Conservation (phyloP, 1,140 invertebrate genomes). For the Linepithema humile region DNA sequence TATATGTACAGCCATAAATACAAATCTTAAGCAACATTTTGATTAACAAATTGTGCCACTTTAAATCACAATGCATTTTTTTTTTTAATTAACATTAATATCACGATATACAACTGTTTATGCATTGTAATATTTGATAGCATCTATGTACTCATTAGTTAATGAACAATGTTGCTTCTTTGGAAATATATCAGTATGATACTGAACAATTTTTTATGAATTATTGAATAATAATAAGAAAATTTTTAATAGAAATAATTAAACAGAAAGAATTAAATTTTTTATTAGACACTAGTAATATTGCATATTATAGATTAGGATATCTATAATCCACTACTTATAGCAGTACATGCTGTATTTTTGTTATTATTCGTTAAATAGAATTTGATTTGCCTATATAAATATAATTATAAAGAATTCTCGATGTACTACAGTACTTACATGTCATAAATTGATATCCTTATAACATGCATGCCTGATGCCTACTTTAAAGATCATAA, state of each 20-base stretch:
- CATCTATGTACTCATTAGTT: conserved; percentile 12
- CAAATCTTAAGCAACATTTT: not conserved
- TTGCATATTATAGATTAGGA: not conserved
- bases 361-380: not conserved
- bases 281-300: not conserved
- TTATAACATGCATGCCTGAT: conserved; percentile 35
- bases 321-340: not conserved
- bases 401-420: not conserved
- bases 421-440: not conserved
- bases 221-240: too few species aligned
- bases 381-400: not conserved
- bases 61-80: conserved; percentile 27
- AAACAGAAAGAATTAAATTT: too few species aligned
- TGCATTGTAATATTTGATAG: conserved; percentile 45
- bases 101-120: conserved; percentile 39
- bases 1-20: not conserved
- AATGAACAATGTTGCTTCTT: conserved; percentile 27
- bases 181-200: not conserved
- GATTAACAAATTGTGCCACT: conserved; percentile 12
- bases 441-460: conserved; percentile 6
- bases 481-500: conserved; percentile 19
- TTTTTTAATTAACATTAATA: conserved; percentile 24
- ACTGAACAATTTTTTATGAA: not conserved
- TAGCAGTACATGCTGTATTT: not conserved
- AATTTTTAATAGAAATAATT: too few species aligned